Base-by-base conservation (phyloP, 2,888 invertebrate genomes). In the Epinotia demarniana region DNA sequence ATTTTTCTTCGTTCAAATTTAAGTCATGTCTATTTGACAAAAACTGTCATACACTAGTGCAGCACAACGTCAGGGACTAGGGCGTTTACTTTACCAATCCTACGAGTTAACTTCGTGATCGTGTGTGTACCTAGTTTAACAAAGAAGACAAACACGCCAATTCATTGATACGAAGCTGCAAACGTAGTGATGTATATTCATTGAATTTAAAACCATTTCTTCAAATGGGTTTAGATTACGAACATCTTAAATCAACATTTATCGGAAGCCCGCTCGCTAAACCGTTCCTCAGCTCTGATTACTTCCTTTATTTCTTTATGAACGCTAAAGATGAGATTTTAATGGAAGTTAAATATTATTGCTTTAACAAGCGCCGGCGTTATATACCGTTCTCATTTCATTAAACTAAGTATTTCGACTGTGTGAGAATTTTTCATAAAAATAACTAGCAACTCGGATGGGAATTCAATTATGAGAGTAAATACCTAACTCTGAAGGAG, bases 301-400 rank as follows among this genome's bases (percentile, higher is more conserved):
- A 69, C 73, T 73, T 76, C 73, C 69, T 73, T 63, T 75, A 64
- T 75, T 72, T 72, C 64, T 73, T 69, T 69, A 49, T 69, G 60
- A 64, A 64, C 53, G 43, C 62, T 33, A 18, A 63, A 60, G 76
- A 76, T 76, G 76, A 73, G 60, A 60, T 70, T 76, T 66, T 73
- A 73, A 76, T 76, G 55, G 69, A 66, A 69, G 66, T 55, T 61
- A 62, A 73, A 73, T 64, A 69, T 70, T 74, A 33, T 66, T 60
- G 69, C 64, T 66, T 66, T 53, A 70, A 75, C 60, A 64, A 58
- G 49, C 19, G 46, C 69, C 49, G 69, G 27, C 33, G 33, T 27
- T 67, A 43, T 19, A 53, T 19, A 27, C 33, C 49, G 67, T 46
- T 69, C 69, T 71, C 60, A 75, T 61, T 55, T 71, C 61, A 75